Conservation (phyloP, 2,888 invertebrate species). For the Harmothoe impar region DNA sequence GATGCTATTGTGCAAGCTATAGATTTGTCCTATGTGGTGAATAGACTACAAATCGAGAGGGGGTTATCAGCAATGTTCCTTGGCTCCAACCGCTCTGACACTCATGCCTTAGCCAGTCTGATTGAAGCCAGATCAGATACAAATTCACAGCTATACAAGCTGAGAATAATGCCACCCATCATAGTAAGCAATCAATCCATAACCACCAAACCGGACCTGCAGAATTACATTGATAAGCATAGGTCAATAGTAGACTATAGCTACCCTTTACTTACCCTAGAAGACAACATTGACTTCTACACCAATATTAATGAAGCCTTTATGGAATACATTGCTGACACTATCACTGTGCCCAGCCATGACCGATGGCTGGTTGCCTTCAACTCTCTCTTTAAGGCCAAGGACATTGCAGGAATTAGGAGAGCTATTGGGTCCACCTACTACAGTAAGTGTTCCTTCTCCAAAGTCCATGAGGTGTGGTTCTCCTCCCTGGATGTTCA, state of each 20-base stretch:
- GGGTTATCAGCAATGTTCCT: slow-evolving; percentile 62
- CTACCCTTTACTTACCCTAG: not conserved
- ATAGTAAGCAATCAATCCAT: not conserved
- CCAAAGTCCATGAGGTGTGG: not conserved
- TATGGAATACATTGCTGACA: not conserved
- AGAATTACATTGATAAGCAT: not conserved
- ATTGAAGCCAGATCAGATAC: not conserved
- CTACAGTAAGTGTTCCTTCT: slow-evolving; percentile 49
- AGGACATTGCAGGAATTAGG: slow-evolving; percentile 54
- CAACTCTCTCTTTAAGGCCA: slow-evolving; percentile 44
- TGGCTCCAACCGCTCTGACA: slow-evolving; percentile 51
- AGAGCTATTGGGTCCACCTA: slow-evolving; percentile 62
- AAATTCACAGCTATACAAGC: not conserved
- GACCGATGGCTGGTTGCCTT: slow-evolving; percentile 61
- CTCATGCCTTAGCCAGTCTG: not conserved
- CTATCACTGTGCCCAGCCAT: slow-evolving; percentile 5
- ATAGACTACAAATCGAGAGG: slow-evolving; percentile 59
- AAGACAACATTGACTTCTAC: slow-evolving; percentile 57
- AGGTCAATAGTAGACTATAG: not conserved
- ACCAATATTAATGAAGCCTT: slow-evolving; percentile 52
- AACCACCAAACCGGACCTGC: not conserved
- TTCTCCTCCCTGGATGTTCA: not conserved
- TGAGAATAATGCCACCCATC: not conserved
- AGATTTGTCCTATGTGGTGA: slow-evolving; percentile 35
- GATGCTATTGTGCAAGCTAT: slow-evolving; percentile 2